phyloP scores from a whole-genome alignment of 2,113 vertebrate species.

The Tautogolabrus adspersus region DNA sequence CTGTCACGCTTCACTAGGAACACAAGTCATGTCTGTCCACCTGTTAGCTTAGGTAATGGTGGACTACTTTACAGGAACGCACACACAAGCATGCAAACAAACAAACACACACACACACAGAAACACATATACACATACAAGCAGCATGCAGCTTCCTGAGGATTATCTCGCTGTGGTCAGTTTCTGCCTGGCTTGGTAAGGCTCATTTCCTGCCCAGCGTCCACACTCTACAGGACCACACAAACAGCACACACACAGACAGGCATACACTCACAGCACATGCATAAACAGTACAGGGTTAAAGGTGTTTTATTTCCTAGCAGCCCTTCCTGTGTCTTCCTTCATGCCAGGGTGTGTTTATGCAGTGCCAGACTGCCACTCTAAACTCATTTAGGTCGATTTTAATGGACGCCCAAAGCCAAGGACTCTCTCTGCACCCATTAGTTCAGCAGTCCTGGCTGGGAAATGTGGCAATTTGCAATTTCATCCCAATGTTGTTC shows the following conservation, averaged over 20 bases:
- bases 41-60: slow-evolving; percentile 80
- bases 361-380: slow-evolving; percentile 72
- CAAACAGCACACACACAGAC: slow-evolving; percentile 39
- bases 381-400: slow-evolving; percentile 77
- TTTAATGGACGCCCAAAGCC: slow-evolving; percentile 77
- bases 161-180: slow-evolving; percentile 78
- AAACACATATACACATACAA: slow-evolving; percentile 41
- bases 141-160: slow-evolving; percentile 77
- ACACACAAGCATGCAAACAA: slow-evolving; percentile 7
- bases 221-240: slow-evolving; percentile 69
- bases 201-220: slow-evolving; percentile 81
- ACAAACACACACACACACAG: slow-evolving; percentile 27
- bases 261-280: slow-evolving; percentile 30
- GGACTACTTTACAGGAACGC: slow-evolving; percentile 63
- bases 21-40: slow-evolving; percentile 80
- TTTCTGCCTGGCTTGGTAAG: slow-evolving; percentile 77
- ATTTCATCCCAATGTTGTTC: slow-evolving; percentile 66
- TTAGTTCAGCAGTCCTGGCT: slow-evolving; percentile 70
- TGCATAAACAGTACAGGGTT: slow-evolving; percentile 56
- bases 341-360: slow-evolving; percentile 68
- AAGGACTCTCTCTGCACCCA: slow-evolving; percentile 71
- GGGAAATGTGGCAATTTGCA: slow-evolving; percentile 68
- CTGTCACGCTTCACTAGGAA: slow-evolving; percentile 76
- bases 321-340: slow-evolving; percentile 53
- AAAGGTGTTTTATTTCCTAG: slow-evolving; percentile 62